These are phyloP conservation scores for Enteromius argenteus DNA, from an alignment of 2,797 vertebrate species.

Conservation along the genomic window DNA sequence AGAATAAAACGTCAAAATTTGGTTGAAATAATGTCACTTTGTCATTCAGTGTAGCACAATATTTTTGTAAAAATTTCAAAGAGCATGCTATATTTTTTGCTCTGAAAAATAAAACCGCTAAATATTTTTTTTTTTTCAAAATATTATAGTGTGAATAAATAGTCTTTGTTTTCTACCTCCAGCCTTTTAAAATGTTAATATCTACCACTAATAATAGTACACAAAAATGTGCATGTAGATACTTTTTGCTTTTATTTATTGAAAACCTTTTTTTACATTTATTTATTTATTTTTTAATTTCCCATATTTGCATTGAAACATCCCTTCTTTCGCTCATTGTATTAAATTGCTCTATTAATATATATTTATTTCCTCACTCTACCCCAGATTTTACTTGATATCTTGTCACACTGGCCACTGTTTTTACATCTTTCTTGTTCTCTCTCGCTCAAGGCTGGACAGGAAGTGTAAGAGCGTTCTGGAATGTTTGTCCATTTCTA, in stretches of 20 bases:
- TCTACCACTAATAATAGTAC: neutral
- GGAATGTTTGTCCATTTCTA: slow-evolving; percentile 37
- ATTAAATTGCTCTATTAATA: neutral
- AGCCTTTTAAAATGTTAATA: neutral
- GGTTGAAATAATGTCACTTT: too few species aligned
- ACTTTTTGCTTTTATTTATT: neutral
- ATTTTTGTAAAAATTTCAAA: too few species aligned
- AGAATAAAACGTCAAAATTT: too few species aligned
- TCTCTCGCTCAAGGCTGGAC: neutral
- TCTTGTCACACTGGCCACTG: neutral
- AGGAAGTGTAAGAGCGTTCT: slow-evolving; percentile 47
- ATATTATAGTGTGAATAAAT: neutral
- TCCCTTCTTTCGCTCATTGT: neutral
- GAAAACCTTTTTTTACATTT: too few species aligned
- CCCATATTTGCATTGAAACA: too few species aligned
- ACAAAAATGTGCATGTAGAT: neutral
- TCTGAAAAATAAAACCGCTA: too few species aligned
- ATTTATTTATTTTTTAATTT: too few species aligned
- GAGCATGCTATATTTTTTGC: too few species aligned
- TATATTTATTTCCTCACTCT: neutral
- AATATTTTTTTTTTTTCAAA: neutral
- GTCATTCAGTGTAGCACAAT: too few species aligned
- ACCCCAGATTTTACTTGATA: neutral
- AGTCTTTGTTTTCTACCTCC: too few species aligned
- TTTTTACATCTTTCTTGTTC: neutral